Evolutionary conservation across 2,888 invertebrate genomes (phyloP), one percentile per base, ranked within the genome.

Genomic region (Papilio demoleus): DNA sequence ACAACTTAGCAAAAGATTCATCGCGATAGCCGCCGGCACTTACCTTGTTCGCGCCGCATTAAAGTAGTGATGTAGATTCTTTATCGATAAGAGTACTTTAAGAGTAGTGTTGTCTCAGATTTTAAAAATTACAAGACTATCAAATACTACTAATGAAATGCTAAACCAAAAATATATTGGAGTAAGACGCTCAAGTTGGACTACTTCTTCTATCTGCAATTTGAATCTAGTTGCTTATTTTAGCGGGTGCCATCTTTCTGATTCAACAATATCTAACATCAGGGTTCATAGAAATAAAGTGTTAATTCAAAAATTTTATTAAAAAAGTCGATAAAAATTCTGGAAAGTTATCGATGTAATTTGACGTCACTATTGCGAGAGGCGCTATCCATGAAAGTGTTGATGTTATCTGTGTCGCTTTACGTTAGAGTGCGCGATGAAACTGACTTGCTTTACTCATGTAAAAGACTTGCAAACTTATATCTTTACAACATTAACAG

Each of bases 1-100:
- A 79, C 80, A 84, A 85, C 86, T 86, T 84, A 86, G 81, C 74
- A 75, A 80, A 79, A 83, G 86, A 86, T 85, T 83, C 82, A 82
- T 85, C 80, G 80, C 76, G 85, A 87, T 88, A 85, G 85, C 79
- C 79, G 72, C 74, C 77, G 78, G 79, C 82, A 84, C 83, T 85
- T 82, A 82, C 83, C 81, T 80, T 78, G 77, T 79, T 77, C 71
- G 14, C 61, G 53, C 62, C 47, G 60, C 24, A 19, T 58, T n/a
- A 19, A 38, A 40, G n/a, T 59, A 60, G 56, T 70, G 67, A 38
- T 58, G 64, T 58, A 11, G 34, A 47, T 53, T 53, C 65, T 64
- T 70, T 71, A 68, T 73, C 76, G 59, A 59, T 12, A 34, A 1
- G 1, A 12, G 1, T 19, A 12, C 1, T 0, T 34, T 17, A 58